Percentiles rank a stretch among this genome's conserved stretches.
Evolutionary conservation across 2,113 vertebrate genomes (phyloP).

Genomic region (Noctilio leporinus): DNA sequence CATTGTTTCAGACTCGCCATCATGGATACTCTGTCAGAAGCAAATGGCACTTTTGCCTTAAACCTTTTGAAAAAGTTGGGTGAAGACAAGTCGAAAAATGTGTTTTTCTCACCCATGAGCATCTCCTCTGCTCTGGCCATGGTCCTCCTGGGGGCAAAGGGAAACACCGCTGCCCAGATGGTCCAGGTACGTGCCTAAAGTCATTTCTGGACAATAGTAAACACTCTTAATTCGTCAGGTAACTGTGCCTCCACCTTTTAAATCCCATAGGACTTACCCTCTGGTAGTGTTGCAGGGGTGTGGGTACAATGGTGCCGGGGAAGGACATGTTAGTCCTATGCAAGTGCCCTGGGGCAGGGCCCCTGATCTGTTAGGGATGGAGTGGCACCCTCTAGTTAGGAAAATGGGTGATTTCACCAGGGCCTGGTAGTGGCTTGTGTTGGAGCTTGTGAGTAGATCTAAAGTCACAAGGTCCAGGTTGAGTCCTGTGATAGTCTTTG

Average conservation of each 20-base stretch:
- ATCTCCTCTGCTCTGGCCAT: constrained; percentile 90
- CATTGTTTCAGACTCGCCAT: background rate
- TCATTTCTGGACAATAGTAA: fast-evolving
- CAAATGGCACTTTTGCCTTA: constrained; percentile 84
- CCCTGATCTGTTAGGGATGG: background rate
- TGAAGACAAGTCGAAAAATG: constrained; percentile 69
- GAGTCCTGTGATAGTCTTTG: background rate
- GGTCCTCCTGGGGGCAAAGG: constrained; percentile 85
- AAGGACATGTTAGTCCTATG: background rate
- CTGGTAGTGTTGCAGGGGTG: background rate
- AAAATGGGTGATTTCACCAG: background rate
- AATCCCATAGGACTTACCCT: background rate
- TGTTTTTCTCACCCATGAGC: constrained; percentile 90
- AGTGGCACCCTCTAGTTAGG: background rate
- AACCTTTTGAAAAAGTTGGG: constrained; percentile 82
- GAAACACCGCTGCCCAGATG: constrained; percentile 85
- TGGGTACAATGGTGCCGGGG: background rate
- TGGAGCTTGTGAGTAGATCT: background rate
- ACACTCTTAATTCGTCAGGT: fast-evolving
- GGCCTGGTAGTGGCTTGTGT: too few species aligned
- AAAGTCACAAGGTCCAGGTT: too few species aligned
- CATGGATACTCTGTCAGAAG: constrained; percentile 82
- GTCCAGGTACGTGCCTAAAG: constrained; percentile 81
- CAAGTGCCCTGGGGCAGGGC: background rate
- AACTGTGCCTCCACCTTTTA: background rate